Percentiles rank a stretch among this genome's conserved stretches.
These are phyloP conservation scores for Dipodomys stephensi DNA, from an alignment of 2,113 vertebrate species.

Conservation along the genomic window DNA sequence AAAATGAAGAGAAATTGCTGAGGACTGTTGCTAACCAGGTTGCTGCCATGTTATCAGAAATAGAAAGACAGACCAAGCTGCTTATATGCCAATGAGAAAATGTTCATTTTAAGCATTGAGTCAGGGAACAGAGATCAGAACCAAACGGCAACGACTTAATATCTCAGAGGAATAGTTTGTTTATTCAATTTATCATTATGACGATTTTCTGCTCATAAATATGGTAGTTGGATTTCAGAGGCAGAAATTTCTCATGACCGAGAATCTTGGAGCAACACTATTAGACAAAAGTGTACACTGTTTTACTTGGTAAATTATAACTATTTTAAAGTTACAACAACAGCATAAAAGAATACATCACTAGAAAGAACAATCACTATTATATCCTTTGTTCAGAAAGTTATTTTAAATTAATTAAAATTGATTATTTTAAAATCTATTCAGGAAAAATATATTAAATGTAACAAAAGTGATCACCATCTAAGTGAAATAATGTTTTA, in stretches of 20 bases:
- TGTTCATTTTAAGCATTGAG: not conserved
- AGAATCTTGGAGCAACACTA: not conserved
- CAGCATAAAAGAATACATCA: not conserved
- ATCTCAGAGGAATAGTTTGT: not conserved
- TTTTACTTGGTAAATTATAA: not conserved
- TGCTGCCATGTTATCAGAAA: not conserved
- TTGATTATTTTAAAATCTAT: not conserved
- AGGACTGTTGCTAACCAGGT: not conserved
- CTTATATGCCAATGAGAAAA: not conserved
- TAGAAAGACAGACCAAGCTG: not conserved
- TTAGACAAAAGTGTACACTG: too few relatives aligned
- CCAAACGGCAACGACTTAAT: not conserved
- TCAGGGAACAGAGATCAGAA: not conserved
- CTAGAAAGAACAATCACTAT: not conserved
- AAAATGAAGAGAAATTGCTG: not conserved
- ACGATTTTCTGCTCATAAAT: not conserved
- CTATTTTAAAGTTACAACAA: not conserved
- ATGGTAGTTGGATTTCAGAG: not conserved
- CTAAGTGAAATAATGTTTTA: conserved; percentile 25
- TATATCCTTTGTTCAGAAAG: conserved; percentile 35
- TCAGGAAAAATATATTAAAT: not conserved
- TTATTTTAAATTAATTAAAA: conserved; percentile 1
- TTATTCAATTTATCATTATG: not conserved
- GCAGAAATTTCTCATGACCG: not conserved
- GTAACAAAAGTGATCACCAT: not conserved